These are phyloP conservation scores for Amiota communis DNA, from an alignment of 2,888 invertebrate genomes.

Conservation along the genomic window DNA sequence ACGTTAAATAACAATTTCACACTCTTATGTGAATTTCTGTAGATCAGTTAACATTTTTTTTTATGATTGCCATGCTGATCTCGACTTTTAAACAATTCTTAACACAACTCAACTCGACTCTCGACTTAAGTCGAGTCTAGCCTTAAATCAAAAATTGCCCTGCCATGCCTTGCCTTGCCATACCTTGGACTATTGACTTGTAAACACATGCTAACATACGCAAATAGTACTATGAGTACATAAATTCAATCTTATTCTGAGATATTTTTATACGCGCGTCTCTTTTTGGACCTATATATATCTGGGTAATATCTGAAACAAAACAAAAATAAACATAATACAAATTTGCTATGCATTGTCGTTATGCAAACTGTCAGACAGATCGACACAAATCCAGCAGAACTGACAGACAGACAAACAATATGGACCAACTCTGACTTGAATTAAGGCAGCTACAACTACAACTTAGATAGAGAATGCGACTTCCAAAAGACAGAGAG, in stretches of 20 bases:
- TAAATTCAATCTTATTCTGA: background rate
- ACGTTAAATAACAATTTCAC: slow-evolving; percentile 67
- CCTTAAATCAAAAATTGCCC: slow-evolving; percentile 1
- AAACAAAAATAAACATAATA: background rate
- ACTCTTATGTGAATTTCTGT: slow-evolving; percentile 60
- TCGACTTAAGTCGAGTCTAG: slow-evolving; percentile 5
- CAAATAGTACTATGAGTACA: background rate
- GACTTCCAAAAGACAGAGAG: background rate
- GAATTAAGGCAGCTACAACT: background rate
- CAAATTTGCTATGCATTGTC: slow-evolving; percentile 1
- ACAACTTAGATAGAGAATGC: background rate
- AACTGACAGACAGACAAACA: background rate
- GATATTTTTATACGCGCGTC: background rate
- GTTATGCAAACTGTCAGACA: background rate
- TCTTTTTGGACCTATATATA: background rate
- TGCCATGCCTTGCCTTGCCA: slow-evolving; percentile 6
- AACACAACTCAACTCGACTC: background rate
- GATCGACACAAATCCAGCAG: background rate
- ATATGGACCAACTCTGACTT: background rate
- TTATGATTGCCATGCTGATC: slow-evolving; percentile 60
- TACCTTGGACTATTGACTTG: slow-evolving; percentile 4
- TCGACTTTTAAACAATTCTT: slow-evolving; percentile 27
- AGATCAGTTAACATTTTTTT: slow-evolving; percentile 55
- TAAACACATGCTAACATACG: slow-evolving; percentile 13
- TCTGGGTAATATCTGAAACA: background rate